Evolutionary conservation across 1,140 invertebrate species (phyloP), one percentile per base, ranked within the genome.

Genomic region (Ptiloglossa arizonensis): DNA sequence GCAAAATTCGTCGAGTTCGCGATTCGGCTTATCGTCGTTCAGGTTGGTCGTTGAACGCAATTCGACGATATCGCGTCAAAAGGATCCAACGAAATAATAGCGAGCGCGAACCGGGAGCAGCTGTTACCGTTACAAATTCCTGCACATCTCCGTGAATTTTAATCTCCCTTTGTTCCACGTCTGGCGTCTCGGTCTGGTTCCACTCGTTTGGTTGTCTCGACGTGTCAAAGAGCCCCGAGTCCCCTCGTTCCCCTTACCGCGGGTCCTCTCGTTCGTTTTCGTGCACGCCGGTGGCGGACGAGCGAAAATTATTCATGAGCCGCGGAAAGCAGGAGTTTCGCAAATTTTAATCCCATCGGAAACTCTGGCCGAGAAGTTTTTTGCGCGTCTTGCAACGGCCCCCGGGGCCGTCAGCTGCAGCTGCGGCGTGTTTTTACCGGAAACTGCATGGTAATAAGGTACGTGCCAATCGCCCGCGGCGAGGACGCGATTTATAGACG

Each of bases 401-500:
- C 13, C 44, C 13, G 3, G 38, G 63, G 52, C 52, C 62, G 81
- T 83, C 81, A 83, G 81, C 48, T 82, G 80, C 81, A 82, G 62
- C 73, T 35, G 52, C 52, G 17, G 38, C 38, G 13, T 35, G 79
- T 74, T 82, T 70, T 82, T 66, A 54, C 79, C 64, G 50, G 64
- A 66, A 48, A 27, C 35, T 44, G 79, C 44, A 82, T 67, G 67
- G 81, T 82, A 78, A 82, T 83, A 78, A 64, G 67, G 63, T 24
- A 9, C 29, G 77, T 63, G 78, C 60, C 73, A 73, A 80, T 80
- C 73, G 73, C 44, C 27, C 19, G 72, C 27, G 70, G 52, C 50
- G 22, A 56, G 41, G 15, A 46, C n/a, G 52, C 74, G 80, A 77
- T 83, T 83, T 82, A 83, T 78, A 52, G 54, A n/a, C n/a, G n/a